Evolutionary conservation across 2,888 invertebrate species (phyloP).

Genomic region (Drosophila setosimentum): DNA sequence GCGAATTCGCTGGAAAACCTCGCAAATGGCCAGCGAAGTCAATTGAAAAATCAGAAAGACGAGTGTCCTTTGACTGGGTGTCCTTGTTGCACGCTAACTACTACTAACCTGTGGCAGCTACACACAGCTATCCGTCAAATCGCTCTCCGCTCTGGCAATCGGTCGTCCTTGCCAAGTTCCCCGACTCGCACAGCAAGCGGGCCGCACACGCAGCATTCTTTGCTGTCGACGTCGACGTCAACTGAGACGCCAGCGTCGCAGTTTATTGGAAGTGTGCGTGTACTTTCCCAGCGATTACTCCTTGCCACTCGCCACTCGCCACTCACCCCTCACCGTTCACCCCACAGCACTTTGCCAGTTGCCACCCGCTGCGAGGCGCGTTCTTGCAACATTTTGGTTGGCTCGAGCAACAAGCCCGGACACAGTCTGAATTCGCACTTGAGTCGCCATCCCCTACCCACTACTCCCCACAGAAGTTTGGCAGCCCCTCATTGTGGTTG

Average conservation of each 20-base stretch:
- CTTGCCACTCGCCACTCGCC: conserved; percentile 25
- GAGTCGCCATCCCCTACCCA: conserved; percentile 4
- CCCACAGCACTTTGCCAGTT: conserved; percentile 3
- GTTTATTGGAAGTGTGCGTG: conserved; percentile 69
- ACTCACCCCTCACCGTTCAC: conserved; percentile 34
- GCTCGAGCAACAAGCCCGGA: conserved; percentile 38
- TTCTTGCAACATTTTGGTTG: conserved; percentile 80
- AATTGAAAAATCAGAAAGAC: conserved; percentile 25
- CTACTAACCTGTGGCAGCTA: conserved; percentile 58
- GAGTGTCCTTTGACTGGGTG: conserved; percentile 33
- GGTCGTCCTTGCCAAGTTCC: conserved; percentile 45
- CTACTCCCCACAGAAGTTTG: conserved; percentile 14
- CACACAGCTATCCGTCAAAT: background rate
- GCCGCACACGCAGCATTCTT: conserved; percentile 63
- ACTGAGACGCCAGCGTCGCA: conserved; percentile 24
- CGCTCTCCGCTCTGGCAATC: conserved; percentile 1
- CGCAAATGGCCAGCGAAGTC: conserved; percentile 15
- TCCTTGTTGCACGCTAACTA: conserved; percentile 67
- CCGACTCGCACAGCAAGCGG: conserved; percentile 62
- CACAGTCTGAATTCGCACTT: conserved; percentile 40
- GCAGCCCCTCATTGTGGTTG: conserved; percentile 56
- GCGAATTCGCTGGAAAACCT: conserved; percentile 53
- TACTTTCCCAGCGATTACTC: conserved; percentile 45
- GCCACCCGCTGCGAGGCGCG: conserved; percentile 58
- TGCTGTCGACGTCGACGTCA: conserved; percentile 13